Base-by-base conservation (phyloP, 1,140 invertebrate species). In the Drosophila bocki region DNA sequence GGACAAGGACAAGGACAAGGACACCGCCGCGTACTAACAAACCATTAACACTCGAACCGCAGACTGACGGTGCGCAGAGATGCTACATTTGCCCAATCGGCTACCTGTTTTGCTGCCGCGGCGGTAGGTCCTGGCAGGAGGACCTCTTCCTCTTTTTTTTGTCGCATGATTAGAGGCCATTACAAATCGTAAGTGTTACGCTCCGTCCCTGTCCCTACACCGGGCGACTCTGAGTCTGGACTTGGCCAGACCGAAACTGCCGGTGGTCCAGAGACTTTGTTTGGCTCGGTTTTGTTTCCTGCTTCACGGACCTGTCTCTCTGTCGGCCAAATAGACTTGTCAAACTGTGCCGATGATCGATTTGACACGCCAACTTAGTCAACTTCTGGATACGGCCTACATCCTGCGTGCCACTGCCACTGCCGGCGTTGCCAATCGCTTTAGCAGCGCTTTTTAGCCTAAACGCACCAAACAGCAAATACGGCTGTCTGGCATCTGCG, bases 311-410 rank as follows among this genome's bases (percentile, higher is more conserved):
- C 45, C 26, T 82, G 74, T 57, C 65, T 51, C 11, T 12, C 50
- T 39, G 53, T 11, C 50, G 48, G 72, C 50, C 68, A 81, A 91
- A 91, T 91, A 63, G 72, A 91, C 44, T 85, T 87, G 83, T 91
- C 82, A 91, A 88, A 91, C 84, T 87, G 88, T 88, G 84, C 79
- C 78, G 71, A 88, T 91, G 88, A 91, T 91, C 83, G 88, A 91
- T 91, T 91, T 84, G 88, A 62, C 75, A 91, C 88, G 81, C 70
- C 81, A 91, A 88, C 84, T 91, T 91, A 84, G 86, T 82, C 75
- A 74, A 79, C 78, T 84, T 69, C 78, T 81, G 51, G 59, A 56
- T 26, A 39, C 67, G 64, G 75, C 39, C 29, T 41, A 53, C 44
- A 63, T 53, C 60, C 54, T 82, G 72, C 42, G 37, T 54, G 35